phyloP scores from a whole-genome alignment of 2,113 vertebrate species.

The Macaca mulatta region DNA sequence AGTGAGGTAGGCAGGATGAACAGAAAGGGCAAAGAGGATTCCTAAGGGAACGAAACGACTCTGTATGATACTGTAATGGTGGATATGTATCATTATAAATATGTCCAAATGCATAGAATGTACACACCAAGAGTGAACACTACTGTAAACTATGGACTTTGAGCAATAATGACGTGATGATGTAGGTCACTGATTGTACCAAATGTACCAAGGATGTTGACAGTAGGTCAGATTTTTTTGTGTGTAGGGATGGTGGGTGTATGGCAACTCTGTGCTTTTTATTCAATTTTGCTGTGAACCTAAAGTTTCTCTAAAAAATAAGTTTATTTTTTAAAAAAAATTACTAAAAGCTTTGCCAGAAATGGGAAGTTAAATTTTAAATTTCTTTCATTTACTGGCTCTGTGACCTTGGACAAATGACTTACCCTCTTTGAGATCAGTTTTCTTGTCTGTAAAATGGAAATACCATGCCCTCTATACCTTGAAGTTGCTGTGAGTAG shows the following conservation, averaged over 20 bases:
- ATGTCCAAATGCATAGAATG: neutral
- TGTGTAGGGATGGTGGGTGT: neutral
- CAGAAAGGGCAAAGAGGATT: neutral
- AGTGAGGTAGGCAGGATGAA: neutral
- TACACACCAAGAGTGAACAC: neutral
- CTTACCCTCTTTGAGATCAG: neutral
- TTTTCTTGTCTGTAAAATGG: conserved; percentile 14
- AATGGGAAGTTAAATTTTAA: conserved; percentile 5
- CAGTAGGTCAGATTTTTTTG: neutral
- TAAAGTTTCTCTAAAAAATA: conserved; percentile 8
- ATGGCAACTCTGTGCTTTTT: neutral
- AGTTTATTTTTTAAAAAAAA: neutral
- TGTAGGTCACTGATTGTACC: neutral
- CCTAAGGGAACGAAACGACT: neutral
- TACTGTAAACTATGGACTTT: neutral
- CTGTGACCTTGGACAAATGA: neutral
- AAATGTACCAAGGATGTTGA: neutral
- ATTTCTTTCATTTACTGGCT: neutral
- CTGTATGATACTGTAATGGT: neutral
- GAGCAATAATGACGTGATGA: neutral
- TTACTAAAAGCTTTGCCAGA: neutral
- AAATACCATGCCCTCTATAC: neutral
- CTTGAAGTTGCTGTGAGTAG: conserved; percentile 26
- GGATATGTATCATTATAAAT: neutral
- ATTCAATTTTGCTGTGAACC: neutral